Conservation (phyloP, 2,113 vertebrate genomes). For the Podilymbus podiceps region DNA sequence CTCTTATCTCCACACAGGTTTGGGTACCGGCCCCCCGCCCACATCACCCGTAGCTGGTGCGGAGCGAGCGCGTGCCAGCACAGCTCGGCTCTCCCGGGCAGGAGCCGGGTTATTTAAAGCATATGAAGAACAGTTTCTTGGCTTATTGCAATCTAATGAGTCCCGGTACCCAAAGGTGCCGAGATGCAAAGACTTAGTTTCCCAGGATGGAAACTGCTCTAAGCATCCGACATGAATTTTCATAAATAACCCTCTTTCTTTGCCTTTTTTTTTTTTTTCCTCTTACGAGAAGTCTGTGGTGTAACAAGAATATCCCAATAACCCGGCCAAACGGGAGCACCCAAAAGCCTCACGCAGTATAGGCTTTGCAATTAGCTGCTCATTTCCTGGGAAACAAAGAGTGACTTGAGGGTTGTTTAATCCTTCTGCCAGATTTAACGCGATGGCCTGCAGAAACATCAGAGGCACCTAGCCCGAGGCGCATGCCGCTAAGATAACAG, state of each 20-base stretch:
- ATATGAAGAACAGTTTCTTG: neutral
- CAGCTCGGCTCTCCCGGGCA: no score
- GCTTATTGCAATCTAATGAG: neutral
- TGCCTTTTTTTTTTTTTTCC: neutral
- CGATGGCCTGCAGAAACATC: neutral
- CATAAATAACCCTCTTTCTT: neutral
- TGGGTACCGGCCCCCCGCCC: neutral
- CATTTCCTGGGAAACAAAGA: neutral
- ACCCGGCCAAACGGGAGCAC: neutral
- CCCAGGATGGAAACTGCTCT: neutral
- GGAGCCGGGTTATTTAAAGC: neutral
- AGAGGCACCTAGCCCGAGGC: neutral
- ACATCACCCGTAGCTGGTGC: no score
- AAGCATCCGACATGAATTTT: neutral
- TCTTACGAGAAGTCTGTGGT: neutral
- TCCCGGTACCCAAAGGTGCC: neutral
- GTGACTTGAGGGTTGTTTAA: neutral
- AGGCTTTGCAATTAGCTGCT: neutral
- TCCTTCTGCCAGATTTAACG: neutral
- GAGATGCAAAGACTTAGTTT: neutral
- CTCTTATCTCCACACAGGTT: rapidly evolving
- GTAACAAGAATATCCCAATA: neutral
- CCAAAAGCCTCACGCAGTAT: rapidly evolving
- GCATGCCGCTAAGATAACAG: neutral
- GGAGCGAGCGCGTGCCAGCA: neutral